Conservation (phyloP, 2,888 invertebrate species). For the Crossocerus cetratus region DNA sequence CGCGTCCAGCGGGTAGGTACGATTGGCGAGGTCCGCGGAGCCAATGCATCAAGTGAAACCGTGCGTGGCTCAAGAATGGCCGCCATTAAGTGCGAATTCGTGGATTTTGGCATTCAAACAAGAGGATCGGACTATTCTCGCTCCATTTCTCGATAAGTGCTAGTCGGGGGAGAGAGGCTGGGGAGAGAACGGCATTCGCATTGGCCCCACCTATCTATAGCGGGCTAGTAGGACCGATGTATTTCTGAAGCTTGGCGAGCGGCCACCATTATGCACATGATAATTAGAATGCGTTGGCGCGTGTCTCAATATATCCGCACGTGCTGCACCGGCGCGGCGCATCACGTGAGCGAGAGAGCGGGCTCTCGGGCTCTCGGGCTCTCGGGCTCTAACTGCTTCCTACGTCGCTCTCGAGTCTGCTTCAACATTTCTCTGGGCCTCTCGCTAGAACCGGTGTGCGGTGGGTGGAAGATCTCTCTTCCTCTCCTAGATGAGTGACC, state of each 20-base stretch:
- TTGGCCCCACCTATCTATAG: conserved; percentile 69
- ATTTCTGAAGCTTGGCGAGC: conserved; percentile 76
- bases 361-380: conserved; percentile 15
- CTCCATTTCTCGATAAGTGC: conserved; percentile 33
- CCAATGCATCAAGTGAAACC: too few relatives aligned
- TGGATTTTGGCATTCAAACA: conserved; percentile 2
- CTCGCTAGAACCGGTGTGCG: too few relatives aligned
- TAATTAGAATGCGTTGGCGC: conserved; percentile 78
- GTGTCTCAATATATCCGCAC: conserved; percentile 77
- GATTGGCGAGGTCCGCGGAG: too few relatives aligned
- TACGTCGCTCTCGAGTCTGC: conserved; percentile 10
- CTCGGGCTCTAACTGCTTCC: conserved; percentile 31
- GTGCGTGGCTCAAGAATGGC: conserved; percentile 6
- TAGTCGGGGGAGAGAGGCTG: background rate
- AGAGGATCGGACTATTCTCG: conserved; percentile 18
- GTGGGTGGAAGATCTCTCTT: conserved; percentile 42
- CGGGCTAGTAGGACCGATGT: conserved; percentile 67
- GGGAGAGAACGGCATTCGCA: conserved; percentile 57
- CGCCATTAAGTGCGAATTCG: conserved; percentile 15
- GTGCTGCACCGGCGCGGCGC: conserved; percentile 52
- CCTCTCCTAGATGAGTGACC: conserved; percentile 3
- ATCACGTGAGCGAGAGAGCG: conserved; percentile 45
- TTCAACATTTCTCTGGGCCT: too few relatives aligned
- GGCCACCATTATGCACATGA: conserved; percentile 77
- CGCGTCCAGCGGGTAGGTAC: too few relatives aligned